Percentiles rank a stretch among this genome's conserved stretches.
Evolutionary conservation across 2,797 vertebrate genomes (phyloP).

Genomic region (Acanthurus tractus): DNA sequence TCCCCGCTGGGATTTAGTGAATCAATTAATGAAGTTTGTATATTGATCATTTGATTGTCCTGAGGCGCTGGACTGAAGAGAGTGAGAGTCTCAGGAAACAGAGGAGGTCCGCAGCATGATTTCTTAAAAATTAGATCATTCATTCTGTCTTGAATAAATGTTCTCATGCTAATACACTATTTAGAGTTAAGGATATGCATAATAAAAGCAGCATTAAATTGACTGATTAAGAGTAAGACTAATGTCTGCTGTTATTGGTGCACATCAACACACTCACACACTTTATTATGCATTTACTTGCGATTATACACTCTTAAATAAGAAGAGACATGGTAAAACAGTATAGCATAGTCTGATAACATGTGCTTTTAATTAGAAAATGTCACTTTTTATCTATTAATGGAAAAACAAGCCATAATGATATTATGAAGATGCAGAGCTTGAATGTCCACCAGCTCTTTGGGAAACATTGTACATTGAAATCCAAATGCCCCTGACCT

Average conservation of each 20-base stretch:
- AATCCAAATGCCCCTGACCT: constrained; percentile 12
- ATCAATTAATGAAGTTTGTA: constrained; percentile 61
- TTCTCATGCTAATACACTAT: not conserved
- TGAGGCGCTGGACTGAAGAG: constrained; percentile 9
- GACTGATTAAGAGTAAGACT: not conserved
- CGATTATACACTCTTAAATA: not conserved
- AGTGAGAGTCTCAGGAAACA: not conserved
- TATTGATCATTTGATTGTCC: constrained; percentile 55
- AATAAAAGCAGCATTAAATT: not conserved
- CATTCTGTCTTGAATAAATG: not conserved
- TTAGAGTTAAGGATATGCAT: not conserved
- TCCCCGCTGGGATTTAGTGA: constrained; percentile 41
- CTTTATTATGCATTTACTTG: not conserved
- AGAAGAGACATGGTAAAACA: not conserved
- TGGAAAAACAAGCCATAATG: not conserved
- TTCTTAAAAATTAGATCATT: not conserved
- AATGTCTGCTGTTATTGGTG: constrained; percentile 22
- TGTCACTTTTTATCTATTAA: not conserved
- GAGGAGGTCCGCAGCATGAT: not conserved
- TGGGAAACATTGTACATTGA: constrained; percentile 7
- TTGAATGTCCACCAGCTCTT: not conserved
- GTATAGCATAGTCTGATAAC: not conserved
- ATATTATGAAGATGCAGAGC: not conserved
- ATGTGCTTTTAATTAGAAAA: not conserved
- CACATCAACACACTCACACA: not conserved